Evolutionary conservation across 2,113 vertebrate species (phyloP), one percentile per base, ranked within the genome.

Genomic region (Centropus unirufus): DNA sequence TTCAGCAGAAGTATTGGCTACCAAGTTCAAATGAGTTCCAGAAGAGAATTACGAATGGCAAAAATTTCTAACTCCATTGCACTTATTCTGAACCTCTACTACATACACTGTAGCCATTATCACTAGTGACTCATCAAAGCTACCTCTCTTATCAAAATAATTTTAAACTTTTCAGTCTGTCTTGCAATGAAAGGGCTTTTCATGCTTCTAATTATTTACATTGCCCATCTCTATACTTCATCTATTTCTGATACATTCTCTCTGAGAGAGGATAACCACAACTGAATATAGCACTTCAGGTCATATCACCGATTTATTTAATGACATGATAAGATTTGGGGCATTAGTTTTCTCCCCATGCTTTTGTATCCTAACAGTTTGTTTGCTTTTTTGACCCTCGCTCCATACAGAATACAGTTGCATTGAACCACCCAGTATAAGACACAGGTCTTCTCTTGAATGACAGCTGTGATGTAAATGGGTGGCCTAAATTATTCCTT

Each of bases 241-340:
- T 66, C 39, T 90, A 13, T 74, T 86, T 90, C 79, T 88, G 79
- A 57, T 83, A 58, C 46, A 22, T 77, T 82, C 46, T 90, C 27
- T 87, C 85, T 1, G 5, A 85, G 67, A 64, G 18, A 74, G 22
- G 61, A 63, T 78, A 94, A 75, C 89, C 64, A 83, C 58, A 95
- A 88, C 46, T 69, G 36, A 90, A 77, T 66, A 40, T 29, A 90
- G 39, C 67, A 74, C 34, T 77, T 22, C 26, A 63, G 68, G 75
- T 93, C 86, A 92, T 49, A 70, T 12, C 39, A 73, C 67, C 85
- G 68, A 74, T 95, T 85, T 95, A 77, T 85, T 88, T 96, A 94
- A 95, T 93, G 30, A 89, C n/a, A 77, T 83, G 69, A 36, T 63
- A 83, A 76, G 51, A 87, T 88, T 95, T 96, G 87, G 66, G 75